A percentile compares a stretch with the other conserved stretches of the same genome.
These are phyloP conservation scores for Ictinia mississippiensis DNA, from an alignment of 2,797 vertebrate species.

Conservation along the genomic window DNA sequence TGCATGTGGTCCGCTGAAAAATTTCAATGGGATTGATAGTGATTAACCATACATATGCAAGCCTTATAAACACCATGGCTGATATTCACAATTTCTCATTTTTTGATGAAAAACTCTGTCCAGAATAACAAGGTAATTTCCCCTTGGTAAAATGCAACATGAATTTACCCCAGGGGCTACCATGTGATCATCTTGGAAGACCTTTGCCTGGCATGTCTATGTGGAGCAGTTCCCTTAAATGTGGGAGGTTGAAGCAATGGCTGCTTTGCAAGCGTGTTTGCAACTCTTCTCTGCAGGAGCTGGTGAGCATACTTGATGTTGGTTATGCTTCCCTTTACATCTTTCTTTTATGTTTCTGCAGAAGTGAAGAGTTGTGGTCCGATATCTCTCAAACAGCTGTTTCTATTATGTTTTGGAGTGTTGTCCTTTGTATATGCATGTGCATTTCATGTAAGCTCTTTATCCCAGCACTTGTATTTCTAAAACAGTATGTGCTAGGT, in stretches of 20 bases:
- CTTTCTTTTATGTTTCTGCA: not conserved
- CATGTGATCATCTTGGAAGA: not conserved
- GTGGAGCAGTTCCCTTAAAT: not conserved
- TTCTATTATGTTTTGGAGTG: not conserved
- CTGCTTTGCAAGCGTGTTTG: not conserved
- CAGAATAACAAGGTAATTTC: not conserved
- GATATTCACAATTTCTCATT: not conserved
- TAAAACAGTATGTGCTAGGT: not conserved
- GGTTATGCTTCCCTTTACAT: not conserved
- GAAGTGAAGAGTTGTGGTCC: not conserved
- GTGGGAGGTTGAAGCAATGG: not conserved
- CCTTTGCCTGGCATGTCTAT: not conserved
- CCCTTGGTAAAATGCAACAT: not conserved
- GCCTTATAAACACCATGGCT: not conserved
- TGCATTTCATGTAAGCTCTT: not conserved
- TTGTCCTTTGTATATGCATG: rapidly evolving
- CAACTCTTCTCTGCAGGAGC: not conserved
- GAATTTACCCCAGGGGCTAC: not conserved
- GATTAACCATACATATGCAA: not conserved
- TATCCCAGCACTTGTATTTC: not conserved
- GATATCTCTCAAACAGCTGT: not conserved
- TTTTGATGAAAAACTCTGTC: not conserved
- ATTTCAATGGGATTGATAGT: not conserved
- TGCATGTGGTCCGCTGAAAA: not conserved
- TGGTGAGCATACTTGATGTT: not conserved